Evolutionary conservation across 2,797 vertebrate species (phyloP).

Genomic region (Toxotes lorentzi): DNA sequence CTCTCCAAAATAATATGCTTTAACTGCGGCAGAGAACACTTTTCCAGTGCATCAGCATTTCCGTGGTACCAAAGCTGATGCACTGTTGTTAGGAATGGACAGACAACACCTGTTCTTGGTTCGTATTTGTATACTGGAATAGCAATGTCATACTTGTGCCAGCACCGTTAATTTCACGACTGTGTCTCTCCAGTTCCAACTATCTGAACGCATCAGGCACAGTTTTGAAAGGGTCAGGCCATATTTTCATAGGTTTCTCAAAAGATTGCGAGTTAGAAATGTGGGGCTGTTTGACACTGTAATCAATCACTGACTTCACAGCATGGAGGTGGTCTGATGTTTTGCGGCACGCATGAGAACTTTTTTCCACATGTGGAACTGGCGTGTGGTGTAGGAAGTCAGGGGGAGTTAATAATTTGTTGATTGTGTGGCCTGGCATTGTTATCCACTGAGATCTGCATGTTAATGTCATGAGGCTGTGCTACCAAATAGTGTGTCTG

Average conservation of each 20-base stretch:
- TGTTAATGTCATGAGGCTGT: slow-evolving; percentile 77
- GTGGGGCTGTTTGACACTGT: slow-evolving; percentile 59
- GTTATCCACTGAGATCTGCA: slow-evolving; percentile 82
- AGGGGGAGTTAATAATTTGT: slow-evolving; percentile 79
- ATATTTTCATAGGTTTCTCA: slow-evolving; percentile 57
- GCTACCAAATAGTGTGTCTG: slow-evolving; percentile 72
- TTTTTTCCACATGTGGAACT: slow-evolving; percentile 80
- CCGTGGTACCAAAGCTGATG: slow-evolving; percentile 63
- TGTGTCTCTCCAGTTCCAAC: slow-evolving; percentile 33
- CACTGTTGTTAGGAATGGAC: slow-evolving; percentile 64
- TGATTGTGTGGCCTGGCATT: slow-evolving; percentile 81
- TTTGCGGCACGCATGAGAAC: slow-evolving; percentile 69
- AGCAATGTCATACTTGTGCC: slow-evolving; percentile 51
- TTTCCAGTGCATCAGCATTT: slow-evolving; percentile 81
- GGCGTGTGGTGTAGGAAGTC: slow-evolving; percentile 62
- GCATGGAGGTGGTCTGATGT: slow-evolving; percentile 68
- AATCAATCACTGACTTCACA: slow-evolving; percentile 74
- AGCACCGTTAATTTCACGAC: slow-evolving; percentile 53
- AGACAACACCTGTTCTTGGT: slow-evolving; percentile 78
- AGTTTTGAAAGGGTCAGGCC: slow-evolving; percentile 10
- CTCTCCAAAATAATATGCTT: slow-evolving; percentile 67
- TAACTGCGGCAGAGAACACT: slow-evolving; percentile 52
- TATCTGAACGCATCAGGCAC: slow-evolving; percentile 32
- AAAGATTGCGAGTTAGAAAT: slow-evolving; percentile 54
- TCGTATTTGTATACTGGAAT: slow-evolving; percentile 67